phyloP scores from a whole-genome alignment of 2,797 vertebrate genomes.

The Hylomyscus alleni region DNA sequence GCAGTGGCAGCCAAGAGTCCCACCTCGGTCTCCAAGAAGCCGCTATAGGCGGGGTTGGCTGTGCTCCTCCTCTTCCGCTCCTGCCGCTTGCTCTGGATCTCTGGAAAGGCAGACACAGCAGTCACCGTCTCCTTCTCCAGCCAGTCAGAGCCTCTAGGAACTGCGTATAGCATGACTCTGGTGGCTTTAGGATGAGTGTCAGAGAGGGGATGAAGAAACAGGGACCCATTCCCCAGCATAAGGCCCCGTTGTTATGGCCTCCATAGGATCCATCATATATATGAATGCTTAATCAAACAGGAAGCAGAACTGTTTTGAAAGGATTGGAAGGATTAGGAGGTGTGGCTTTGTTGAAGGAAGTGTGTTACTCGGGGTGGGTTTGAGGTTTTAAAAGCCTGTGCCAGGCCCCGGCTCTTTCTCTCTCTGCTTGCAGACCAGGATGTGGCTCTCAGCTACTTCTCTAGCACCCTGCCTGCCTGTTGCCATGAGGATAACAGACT shows the following conservation, averaged over 20 bases:
- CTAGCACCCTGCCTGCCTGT: not conserved
- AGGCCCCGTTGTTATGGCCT: not conserved
- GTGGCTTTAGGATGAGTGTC: not conserved
- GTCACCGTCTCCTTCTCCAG: not conserved
- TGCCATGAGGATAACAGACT: not conserved
- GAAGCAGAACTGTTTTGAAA: not conserved
- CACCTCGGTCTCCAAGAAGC: conserved; percentile 97
- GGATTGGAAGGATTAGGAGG: not conserved
- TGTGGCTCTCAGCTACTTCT: not conserved
- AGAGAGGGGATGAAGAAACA: not conserved
- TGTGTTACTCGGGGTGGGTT: not conserved
- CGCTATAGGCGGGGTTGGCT: conserved; percentile 97
- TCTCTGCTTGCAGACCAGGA: not conserved
- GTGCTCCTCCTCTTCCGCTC: conserved; percentile 98
- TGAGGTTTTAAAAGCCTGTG: not conserved
- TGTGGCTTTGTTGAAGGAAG: not conserved
- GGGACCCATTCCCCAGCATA: rapidly evolving
- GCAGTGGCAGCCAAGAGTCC: not conserved
- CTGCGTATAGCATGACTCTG: not conserved
- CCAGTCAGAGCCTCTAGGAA: not conserved
- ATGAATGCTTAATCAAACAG: not conserved
- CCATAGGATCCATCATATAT: not conserved
- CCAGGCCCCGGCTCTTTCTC: not conserved
- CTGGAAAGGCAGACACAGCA: conserved; percentile 88
- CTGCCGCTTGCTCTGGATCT: conserved; percentile 97